A percentile compares a stretch with the other conserved stretches of the same genome.
These are phyloP conservation scores for Thereva unica DNA, from an alignment of 2,888 invertebrate species.

Conservation along the genomic window DNA sequence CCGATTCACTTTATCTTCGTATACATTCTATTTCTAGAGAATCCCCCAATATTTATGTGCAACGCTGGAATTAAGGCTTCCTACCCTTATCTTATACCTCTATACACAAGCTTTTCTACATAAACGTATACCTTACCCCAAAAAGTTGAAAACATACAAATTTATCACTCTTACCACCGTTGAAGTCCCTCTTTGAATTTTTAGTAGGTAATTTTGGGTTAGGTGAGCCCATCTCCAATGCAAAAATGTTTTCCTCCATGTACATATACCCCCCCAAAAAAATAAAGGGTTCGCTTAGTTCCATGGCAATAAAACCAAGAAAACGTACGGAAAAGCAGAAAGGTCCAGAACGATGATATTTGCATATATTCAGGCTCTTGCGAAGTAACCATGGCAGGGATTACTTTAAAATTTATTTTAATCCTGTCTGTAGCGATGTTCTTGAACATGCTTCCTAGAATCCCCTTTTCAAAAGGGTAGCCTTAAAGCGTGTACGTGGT, in stretches of 20 bases:
- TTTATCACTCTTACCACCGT: slow-evolving; percentile 35
- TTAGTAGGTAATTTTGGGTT: slow-evolving; percentile 40
- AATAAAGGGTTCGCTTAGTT: slow-evolving; percentile 3
- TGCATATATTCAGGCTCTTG: slow-evolving; percentile 25
- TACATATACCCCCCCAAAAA: slow-evolving; percentile 3
- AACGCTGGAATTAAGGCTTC: slow-evolving; percentile 39
- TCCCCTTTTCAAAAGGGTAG: slow-evolving; percentile 2
- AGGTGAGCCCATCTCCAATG: slow-evolving; percentile 14
- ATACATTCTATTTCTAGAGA: slow-evolving; percentile 16
- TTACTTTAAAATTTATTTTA: slow-evolving; percentile 43
- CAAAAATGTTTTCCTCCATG: background rate
- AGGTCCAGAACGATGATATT: slow-evolving; percentile 16
- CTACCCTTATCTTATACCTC: slow-evolving; percentile 37
- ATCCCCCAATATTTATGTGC: slow-evolving; percentile 38
- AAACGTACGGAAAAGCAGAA: slow-evolving; percentile 17
- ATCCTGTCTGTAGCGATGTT: slow-evolving; percentile 41
- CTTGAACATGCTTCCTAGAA: slow-evolving; percentile 36
- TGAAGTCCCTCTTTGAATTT: slow-evolving; percentile 30
- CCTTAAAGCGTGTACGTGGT: too few relatives aligned
- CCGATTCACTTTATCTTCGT: slow-evolving; percentile 38
- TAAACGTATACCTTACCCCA: slow-evolving; percentile 19
- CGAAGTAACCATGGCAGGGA: slow-evolving; percentile 40
- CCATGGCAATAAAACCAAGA: slow-evolving; percentile 20
- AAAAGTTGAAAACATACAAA: slow-evolving; percentile 36
- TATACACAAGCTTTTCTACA: slow-evolving; percentile 16